phyloP scores from a whole-genome alignment of 1,140 invertebrate species.

The Drosophila eugracilis region DNA sequence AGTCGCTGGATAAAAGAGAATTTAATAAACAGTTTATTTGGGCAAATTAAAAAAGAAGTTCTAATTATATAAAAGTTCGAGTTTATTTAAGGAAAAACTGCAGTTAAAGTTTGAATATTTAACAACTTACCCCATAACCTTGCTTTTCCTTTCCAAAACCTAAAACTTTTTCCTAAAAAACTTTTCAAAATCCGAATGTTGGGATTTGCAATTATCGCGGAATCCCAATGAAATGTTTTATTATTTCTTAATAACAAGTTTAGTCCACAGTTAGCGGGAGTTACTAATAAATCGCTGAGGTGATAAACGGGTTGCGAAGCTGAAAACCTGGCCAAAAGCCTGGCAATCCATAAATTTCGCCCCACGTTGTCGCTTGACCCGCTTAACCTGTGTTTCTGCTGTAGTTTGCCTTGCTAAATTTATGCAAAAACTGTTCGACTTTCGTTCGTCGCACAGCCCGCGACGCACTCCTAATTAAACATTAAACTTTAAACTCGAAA shows the following conservation, averaged over 20 bases:
- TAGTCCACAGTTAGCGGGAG: neutral
- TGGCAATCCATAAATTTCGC: conserved; percentile 6
- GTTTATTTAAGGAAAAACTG: too few species aligned
- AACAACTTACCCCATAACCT: too few species aligned
- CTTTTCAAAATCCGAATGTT: neutral
- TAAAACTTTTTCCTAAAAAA: too few species aligned
- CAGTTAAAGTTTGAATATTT: too few species aligned
- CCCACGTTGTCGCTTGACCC: conserved; percentile 31
- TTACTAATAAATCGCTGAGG: neutral
- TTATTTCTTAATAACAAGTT: conserved; percentile 5
- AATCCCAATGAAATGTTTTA: neutral
- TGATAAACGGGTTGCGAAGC: conserved; percentile 18
- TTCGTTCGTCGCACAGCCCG: conserved; percentile 21
- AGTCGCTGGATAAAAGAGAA: too few species aligned
- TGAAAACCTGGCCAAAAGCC: conserved; percentile 21
- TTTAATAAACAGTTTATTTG: too few species aligned
- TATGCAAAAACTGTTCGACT: conserved; percentile 57
- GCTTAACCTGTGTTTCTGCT: conserved; percentile 4
- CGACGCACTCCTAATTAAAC: conserved; percentile 5
- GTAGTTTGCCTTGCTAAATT: conserved; percentile 30
- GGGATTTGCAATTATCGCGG: too few species aligned
- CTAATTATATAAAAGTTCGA: too few species aligned
- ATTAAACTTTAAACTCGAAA: neutral
- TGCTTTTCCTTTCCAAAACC: too few species aligned
- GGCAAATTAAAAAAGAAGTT: too few species aligned